These are phyloP conservation scores for Drosophila prolongata DNA, from an alignment of 2,888 invertebrate species.

Conservation along the genomic window DNA sequence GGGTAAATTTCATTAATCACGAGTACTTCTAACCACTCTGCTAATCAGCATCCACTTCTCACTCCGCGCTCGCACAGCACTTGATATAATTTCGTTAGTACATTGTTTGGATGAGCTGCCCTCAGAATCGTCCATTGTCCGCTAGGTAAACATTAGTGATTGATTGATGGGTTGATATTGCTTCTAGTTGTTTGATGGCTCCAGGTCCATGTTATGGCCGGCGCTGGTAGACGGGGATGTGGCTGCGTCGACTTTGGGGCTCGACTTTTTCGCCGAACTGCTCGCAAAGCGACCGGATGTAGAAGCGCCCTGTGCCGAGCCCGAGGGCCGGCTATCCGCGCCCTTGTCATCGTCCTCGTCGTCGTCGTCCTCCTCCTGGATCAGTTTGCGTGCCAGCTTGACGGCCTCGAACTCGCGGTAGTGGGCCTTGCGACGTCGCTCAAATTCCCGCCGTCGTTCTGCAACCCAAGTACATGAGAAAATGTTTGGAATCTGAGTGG, in stretches of 20 bases:
- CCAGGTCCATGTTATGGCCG: slow-evolving; percentile 62
- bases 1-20: slow-evolving; percentile 60
- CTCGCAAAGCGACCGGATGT: slow-evolving; percentile 58
- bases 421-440: slow-evolving; percentile 97
- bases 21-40: slow-evolving; percentile 29
- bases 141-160: slow-evolving; percentile 57
- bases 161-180: slow-evolving; percentile 33
- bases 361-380: slow-evolving; percentile 95
- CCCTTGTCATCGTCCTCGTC: slow-evolving; percentile 87
- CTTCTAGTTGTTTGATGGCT: slow-evolving; percentile 52
- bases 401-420: slow-evolving; percentile 99
- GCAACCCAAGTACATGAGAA: slow-evolving; percentile 43
- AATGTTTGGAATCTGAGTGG: not conserved
- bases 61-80: slow-evolving; percentile 22
- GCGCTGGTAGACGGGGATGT: slow-evolving; percentile 55
- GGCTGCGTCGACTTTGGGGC: slow-evolving; percentile 39
- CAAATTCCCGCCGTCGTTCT: slow-evolving; percentile 92
- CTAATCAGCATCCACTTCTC: slow-evolving; percentile 22
- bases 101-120: slow-evolving; percentile 39
- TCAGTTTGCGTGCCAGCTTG: slow-evolving; percentile 94
- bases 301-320: slow-evolving; percentile 45
- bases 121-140: slow-evolving; percentile 18
- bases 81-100: slow-evolving; percentile 21
- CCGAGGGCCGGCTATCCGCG: slow-evolving; percentile 49
- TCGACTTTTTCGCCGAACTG: slow-evolving; percentile 51